A percentile compares a stretch with the other conserved stretches of the same genome.
Conservation (phyloP, 2,113 vertebrate genomes). For the Cyprinodon brontotheroides region DNA sequence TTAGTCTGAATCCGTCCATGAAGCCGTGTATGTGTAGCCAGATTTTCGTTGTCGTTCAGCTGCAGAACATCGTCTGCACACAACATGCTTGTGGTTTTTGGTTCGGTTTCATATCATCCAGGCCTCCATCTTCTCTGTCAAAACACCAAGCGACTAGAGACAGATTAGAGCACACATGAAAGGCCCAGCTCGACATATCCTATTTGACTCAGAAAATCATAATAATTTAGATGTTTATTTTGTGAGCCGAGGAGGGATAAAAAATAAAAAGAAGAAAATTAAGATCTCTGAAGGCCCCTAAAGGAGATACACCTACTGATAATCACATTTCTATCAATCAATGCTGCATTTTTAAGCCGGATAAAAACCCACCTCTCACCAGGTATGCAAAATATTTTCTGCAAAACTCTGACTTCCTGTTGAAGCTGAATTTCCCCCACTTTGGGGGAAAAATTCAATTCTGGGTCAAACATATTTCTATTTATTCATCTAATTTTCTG, state of each 20-base stretch:
- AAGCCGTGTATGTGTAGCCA: slow-evolving; percentile 12
- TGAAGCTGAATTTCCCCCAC: background rate
- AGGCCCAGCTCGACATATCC: slow-evolving; percentile 44
- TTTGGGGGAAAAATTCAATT: background rate
- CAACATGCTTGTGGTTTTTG: slow-evolving; percentile 70
- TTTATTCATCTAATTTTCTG: too few relatives aligned
- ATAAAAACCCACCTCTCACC: slow-evolving; percentile 19
- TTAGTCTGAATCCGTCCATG: slow-evolving; percentile 6
- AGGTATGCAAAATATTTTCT: slow-evolving; percentile 17
- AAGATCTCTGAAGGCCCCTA: background rate
- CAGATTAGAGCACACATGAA: slow-evolving; percentile 55
- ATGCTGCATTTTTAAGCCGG: background rate
- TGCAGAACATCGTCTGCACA: slow-evolving; percentile 60
- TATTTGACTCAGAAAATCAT: slow-evolving; percentile 13
- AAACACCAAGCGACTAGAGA: slow-evolving; percentile 52
- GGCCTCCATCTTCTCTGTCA: slow-evolving; percentile 61
- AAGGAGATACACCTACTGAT: slow-evolving; percentile 9
- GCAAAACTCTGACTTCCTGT: background rate
- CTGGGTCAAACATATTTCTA: background rate
- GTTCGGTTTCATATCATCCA: slow-evolving; percentile 65
- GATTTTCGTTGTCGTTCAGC: slow-evolving; percentile 55
- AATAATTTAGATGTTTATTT: slow-evolving; percentile 35
- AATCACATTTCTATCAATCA: slow-evolving; percentile 18
- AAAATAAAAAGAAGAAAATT: too few relatives aligned
- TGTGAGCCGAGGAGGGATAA: slow-evolving; percentile 2